Base-by-base conservation (phyloP, 2,113 vertebrate species). In the Opisthocomus hoazin region DNA sequence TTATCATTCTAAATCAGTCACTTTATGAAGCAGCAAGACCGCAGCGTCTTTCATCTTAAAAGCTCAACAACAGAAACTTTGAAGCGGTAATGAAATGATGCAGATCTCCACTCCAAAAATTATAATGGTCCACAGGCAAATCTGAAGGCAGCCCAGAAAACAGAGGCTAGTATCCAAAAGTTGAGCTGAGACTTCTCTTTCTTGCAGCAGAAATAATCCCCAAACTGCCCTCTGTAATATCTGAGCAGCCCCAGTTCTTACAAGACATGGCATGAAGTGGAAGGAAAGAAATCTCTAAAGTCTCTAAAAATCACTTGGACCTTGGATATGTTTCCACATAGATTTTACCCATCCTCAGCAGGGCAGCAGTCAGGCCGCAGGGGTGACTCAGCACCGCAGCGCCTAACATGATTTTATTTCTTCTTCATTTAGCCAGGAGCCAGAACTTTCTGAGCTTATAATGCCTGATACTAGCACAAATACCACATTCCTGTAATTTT, bases 1-100 rank as follows among this genome's bases (percentile, higher is more conserved):
- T 96, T 89, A 96, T 96, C 91, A 95, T 95, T 90, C 79, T 75
- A 91, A 95, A 91, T 68, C 80, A 96, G 86, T 91, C 95, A 87
- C 78, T 90, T 87, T 69, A 92, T 0, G 50, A 92, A 96, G 89
- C 87, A 95, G 76, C 41, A 87, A 94, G 94, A 89, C 84, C 34
- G 17, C 61, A 58, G 79, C 89, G 89, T 66, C 96, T 96, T 96
- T 96, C 65, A 93, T 95, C 93, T 95, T 89, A 87, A 96, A 97
- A 96, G 95, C 86, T 91, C 70, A 91, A 92, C 77, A 96, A 84
- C 74, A 93, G 89, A 79, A 97, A 95, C 92, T 96, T 84, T 93
- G 88, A 96, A 96, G 96, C 73, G 0, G 70, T 89, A 95, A 93
- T 80, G 81, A 96, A 97, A 92, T 0, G 61, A 94, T 69, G 76